phyloP scores from a whole-genome alignment of 2,113 vertebrate genomes.

The Tragulus kanchil region DNA sequence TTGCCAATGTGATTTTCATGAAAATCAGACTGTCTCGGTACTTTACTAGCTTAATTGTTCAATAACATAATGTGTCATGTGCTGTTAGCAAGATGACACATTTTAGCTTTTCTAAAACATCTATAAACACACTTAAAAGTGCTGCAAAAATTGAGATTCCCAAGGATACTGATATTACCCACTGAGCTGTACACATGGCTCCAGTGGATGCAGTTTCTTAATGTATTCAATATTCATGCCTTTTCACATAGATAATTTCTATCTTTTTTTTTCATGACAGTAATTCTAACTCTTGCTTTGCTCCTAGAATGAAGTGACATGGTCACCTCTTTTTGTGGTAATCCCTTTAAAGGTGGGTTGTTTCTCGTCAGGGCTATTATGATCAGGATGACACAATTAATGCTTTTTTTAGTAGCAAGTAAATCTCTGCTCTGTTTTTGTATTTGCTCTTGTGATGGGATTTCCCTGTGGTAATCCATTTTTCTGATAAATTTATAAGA shows the following conservation, averaged over 20 bases:
- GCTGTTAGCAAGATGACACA: constrained; percentile 19
- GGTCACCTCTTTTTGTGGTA: not conserved
- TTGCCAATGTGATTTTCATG: constrained; percentile 20
- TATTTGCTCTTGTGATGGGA: not conserved
- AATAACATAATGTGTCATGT: constrained; percentile 25
- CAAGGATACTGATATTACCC: not conserved
- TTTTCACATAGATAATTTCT: not conserved
- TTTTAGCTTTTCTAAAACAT: constrained; percentile 44
- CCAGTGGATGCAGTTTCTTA: not conserved
- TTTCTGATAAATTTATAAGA: not conserved
- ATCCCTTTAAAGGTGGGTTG: not conserved
- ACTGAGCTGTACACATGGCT: not conserved
- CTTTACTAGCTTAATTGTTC: constrained; percentile 39
- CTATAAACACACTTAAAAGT: constrained; percentile 5
- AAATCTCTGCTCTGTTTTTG: not conserved
- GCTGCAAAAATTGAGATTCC: not conserved
- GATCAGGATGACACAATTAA: not conserved
- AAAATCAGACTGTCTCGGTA: not conserved
- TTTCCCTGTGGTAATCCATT: not conserved
- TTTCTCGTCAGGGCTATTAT: not conserved
- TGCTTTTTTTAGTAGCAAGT: not conserved
- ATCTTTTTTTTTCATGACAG: not conserved
- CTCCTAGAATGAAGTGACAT: not conserved
- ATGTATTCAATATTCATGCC: not conserved
- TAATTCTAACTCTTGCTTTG: not conserved